Conservation (phyloP, 53 echinoderm and acorn worm species). For the Apostichopus leukothele region DNA sequence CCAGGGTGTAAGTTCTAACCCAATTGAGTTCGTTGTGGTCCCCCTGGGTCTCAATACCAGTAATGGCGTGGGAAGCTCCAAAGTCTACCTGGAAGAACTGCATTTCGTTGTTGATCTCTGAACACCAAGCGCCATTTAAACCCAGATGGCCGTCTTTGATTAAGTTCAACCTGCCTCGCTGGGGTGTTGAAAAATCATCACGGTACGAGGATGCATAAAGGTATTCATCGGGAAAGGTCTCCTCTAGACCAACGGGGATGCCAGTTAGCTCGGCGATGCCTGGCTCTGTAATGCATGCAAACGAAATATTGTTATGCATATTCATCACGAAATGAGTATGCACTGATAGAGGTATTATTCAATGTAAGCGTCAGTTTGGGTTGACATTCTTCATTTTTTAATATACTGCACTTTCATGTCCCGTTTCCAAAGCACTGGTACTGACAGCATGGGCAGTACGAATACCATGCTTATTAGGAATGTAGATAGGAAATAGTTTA, state of each 20-base stretch:
- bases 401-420: too few species aligned
- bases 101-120: constrained; percentile 28
- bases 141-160: neutral
- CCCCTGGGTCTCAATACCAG: constrained; percentile 54
- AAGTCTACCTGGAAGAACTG: constrained; percentile 42
- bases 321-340: neutral
- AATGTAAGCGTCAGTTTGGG: too few species aligned
- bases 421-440: too few species aligned
- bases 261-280: neutral
- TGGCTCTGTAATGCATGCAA: neutral
- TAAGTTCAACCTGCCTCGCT: constrained; percentile 27
- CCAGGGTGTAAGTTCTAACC: constrained; percentile 46
- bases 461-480: too few species aligned
- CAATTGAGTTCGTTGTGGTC: neutral
- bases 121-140: constrained; percentile 32
- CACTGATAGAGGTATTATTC: too few species aligned
- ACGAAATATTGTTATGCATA: neutral
- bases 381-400: too few species aligned
- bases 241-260: constrained; percentile 3
- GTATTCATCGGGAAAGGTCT: neutral
- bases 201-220: constrained; percentile 34
- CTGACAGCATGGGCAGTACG: too few species aligned
- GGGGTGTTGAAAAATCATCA: constrained; percentile 17
- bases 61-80: constrained; percentile 21
- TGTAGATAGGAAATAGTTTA: too few species aligned